Conservation (phyloP, 2,113 vertebrate genomes). For the Stigmatopora nigra region DNA sequence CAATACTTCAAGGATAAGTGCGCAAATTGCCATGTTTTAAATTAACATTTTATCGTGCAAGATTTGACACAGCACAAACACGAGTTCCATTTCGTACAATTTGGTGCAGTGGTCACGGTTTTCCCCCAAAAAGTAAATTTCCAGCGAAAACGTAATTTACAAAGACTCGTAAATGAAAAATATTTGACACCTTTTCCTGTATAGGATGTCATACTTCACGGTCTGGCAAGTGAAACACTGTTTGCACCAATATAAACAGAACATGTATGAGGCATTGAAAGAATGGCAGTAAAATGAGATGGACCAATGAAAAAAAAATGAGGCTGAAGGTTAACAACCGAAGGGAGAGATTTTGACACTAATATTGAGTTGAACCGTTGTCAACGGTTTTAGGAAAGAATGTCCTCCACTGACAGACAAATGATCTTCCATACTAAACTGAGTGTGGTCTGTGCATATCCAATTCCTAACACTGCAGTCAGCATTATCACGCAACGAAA, state of each 20-base stretch:
- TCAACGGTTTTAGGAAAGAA: conserved; percentile 9
- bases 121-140: no score
- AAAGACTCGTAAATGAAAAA: no score
- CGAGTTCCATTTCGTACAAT: no score
- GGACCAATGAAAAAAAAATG: conserved; percentile 14
- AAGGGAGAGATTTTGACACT: conserved; percentile 2
- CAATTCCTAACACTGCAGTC: conserved; percentile 10
- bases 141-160: no score
- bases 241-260: conserved; percentile 44
- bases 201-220: no score
- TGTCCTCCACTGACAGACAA: neutral
- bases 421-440: neutral
- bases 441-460: neutral
- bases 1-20: no score
- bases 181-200: no score
- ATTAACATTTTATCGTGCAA: no score
- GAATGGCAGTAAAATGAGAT: conserved; percentile 16
- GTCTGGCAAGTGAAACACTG: neutral
- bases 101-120: no score
- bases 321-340: conserved; percentile 1
- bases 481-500: conserved; percentile 3
- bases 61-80: no score
- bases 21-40: no score
- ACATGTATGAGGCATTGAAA: conserved; percentile 49
- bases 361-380: neutral